phyloP scores from a whole-genome alignment of 1,140 invertebrate species.

The Euura lappo region DNA sequence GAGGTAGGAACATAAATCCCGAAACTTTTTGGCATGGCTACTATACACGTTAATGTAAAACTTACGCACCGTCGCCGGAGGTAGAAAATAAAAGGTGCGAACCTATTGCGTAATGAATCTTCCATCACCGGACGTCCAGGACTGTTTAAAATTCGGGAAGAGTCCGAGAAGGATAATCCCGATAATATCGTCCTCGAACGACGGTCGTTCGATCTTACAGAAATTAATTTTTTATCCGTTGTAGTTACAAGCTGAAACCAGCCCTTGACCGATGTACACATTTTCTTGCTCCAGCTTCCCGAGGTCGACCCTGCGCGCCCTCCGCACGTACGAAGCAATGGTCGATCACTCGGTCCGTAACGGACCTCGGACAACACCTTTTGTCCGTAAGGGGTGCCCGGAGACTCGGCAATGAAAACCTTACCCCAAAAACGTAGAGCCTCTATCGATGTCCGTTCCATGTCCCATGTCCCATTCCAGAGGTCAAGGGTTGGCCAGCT shows the following conservation, averaged over 20 bases:
- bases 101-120: slow-evolving; percentile 5
- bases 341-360: slow-evolving; percentile 4
- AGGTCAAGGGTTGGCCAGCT: slow-evolving; percentile 6
- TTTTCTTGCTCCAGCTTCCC: too few species aligned
- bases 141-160: not conserved
- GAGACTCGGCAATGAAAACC: not conserved
- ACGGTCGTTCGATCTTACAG: too few species aligned
- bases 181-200: too few species aligned
- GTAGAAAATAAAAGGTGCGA: slow-evolving; percentile 1
- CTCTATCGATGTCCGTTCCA: not conserved
- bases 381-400: not conserved
- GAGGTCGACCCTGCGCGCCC: too few species aligned
- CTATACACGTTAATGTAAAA: not conserved
- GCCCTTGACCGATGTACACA: too few species aligned
- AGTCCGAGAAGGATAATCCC: too few species aligned
- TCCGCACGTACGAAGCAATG: not conserved
- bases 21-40: not conserved
- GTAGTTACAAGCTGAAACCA: too few species aligned
- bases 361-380: slow-evolving; percentile 2
- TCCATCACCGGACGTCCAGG: not conserved
- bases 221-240: too few species aligned
- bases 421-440: not conserved
- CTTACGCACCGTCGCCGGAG: not conserved
- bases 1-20: not conserved
- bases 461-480: not conserved